These are phyloP conservation scores for Callipepla californica DNA, from an alignment of 2,113 vertebrate species.

Conservation along the genomic window DNA sequence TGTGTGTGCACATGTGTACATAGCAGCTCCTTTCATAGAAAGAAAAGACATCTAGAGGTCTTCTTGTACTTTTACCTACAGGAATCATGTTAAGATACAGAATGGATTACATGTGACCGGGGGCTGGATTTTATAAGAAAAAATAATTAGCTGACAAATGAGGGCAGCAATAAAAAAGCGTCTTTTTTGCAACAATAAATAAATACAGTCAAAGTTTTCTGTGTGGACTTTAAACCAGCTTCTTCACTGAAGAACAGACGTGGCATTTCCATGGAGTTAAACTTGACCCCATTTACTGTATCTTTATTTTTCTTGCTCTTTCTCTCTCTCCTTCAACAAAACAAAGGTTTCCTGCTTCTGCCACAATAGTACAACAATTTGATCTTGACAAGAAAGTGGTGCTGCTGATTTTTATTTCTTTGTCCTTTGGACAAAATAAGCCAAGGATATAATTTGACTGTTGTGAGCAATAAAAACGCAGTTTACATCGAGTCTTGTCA, in stretches of 20 bases:
- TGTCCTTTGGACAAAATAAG: constrained; percentile 88
- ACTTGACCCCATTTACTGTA: constrained; percentile 82
- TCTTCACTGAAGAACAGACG: constrained; percentile 90
- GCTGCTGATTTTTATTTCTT: constrained; percentile 83
- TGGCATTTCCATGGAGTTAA: constrained; percentile 86
- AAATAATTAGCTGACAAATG: constrained; percentile 90
- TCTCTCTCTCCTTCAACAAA: constrained; percentile 78
- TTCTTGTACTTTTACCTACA: constrained; percentile 86
- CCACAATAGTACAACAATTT: constrained; percentile 84
- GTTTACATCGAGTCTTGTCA: constrained; percentile 82
- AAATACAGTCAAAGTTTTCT: constrained; percentile 88
- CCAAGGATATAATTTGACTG: constrained; percentile 82
- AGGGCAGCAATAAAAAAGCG: constrained; percentile 89
- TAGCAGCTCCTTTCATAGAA: constrained; percentile 90
- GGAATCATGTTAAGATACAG: constrained; percentile 87
- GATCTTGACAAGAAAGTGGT: constrained; percentile 85
- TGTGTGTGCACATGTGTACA: constrained; percentile 85
- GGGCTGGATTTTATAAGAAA: constrained; percentile 83
- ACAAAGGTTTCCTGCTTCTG: constrained; percentile 82
- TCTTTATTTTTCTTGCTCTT: constrained; percentile 78
- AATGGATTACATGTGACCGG: constrained; percentile 83
- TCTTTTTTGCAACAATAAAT: constrained; percentile 91
- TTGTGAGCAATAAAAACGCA: constrained; percentile 83
- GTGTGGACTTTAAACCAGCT: constrained; percentile 88
- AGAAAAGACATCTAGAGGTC: constrained; percentile 87